phyloP scores from a whole-genome alignment of 2,113 vertebrate genomes.

The Leptobrachium leishanense region DNA sequence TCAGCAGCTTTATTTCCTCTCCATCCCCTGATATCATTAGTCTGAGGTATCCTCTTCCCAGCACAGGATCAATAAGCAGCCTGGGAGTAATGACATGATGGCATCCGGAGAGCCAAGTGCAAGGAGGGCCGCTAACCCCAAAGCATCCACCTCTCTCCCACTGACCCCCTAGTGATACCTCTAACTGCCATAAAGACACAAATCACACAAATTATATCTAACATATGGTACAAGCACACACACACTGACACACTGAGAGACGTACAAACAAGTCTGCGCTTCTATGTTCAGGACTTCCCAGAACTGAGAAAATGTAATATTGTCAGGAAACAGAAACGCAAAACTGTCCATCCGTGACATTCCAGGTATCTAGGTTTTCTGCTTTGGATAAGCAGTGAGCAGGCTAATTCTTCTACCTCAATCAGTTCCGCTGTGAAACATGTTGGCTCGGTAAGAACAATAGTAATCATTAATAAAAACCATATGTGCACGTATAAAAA shows the following conservation, averaged over 20 bases:
- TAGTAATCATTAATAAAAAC: constrained; percentile 15
- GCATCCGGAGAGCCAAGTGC: neutral
- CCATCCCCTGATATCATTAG: constrained; percentile 18
- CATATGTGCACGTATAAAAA: constrained; percentile 20
- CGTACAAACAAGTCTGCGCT: no score
- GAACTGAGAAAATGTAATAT: constrained; percentile 65
- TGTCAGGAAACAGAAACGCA: no score
- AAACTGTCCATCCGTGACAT: neutral
- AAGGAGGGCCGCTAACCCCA: no score
- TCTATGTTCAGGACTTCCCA: neutral
- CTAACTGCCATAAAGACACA: constrained; percentile 70
- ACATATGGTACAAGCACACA: constrained; percentile 60
- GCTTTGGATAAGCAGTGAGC: neutral
- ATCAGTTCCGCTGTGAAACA: constrained; percentile 12
- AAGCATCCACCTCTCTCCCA: no score
- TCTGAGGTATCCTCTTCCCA: constrained; percentile 30
- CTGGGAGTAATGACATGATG: constrained; percentile 25
- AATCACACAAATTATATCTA: constrained; percentile 79
- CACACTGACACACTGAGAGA: neutral
- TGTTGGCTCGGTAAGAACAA: neutral
- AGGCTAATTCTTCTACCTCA: constrained; percentile 14
- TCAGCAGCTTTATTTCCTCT: neutral
- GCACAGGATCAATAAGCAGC: constrained; percentile 34
- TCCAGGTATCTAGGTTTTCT: no score
- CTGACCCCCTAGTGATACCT: no score